These are phyloP conservation scores for Branchellion lobata DNA, from an alignment of 2,888 invertebrate species.

Conservation along the genomic window DNA sequence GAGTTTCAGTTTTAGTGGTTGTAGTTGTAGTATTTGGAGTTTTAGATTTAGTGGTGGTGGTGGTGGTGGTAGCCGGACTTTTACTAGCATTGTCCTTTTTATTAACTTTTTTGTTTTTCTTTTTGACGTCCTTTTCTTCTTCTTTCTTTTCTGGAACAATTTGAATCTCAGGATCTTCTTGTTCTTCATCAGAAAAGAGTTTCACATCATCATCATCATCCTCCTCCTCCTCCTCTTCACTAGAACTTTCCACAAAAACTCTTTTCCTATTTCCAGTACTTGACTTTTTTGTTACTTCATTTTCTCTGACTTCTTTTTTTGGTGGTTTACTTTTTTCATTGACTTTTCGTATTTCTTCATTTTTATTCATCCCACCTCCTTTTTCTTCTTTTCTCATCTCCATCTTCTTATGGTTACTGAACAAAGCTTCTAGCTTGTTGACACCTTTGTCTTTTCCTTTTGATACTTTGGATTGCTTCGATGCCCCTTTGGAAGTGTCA, in stretches of 20 bases:
- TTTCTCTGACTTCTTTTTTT: neutral
- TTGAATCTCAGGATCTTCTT: neutral
- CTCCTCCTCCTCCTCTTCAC: neutral
- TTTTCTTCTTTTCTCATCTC: neutral
- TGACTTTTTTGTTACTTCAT: neutral
- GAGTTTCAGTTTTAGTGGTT: too few species aligned
- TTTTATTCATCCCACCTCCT: neutral
- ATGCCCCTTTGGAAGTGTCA: too few species aligned
- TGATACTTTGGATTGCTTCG: too few species aligned
- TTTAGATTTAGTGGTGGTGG: neutral
- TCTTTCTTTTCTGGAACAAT: too few species aligned
- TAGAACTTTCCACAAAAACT: neutral
- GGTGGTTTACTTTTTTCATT: neutral
- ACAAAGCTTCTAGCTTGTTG: neutral
- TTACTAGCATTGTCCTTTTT: neutral
- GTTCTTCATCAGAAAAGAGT: neutral
- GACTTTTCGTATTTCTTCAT: neutral
- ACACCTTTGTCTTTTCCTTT: constrained; percentile 1
- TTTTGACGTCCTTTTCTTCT: too few species aligned
- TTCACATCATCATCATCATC: too few species aligned
- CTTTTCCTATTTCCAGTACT: neutral
- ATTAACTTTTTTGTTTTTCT: neutral
- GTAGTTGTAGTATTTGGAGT: neutral
- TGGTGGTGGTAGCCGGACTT: neutral
- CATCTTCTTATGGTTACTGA: constrained; percentile 13